Conservation (phyloP, 2,797 vertebrate species). For the Babyrousa celebensis region DNA sequence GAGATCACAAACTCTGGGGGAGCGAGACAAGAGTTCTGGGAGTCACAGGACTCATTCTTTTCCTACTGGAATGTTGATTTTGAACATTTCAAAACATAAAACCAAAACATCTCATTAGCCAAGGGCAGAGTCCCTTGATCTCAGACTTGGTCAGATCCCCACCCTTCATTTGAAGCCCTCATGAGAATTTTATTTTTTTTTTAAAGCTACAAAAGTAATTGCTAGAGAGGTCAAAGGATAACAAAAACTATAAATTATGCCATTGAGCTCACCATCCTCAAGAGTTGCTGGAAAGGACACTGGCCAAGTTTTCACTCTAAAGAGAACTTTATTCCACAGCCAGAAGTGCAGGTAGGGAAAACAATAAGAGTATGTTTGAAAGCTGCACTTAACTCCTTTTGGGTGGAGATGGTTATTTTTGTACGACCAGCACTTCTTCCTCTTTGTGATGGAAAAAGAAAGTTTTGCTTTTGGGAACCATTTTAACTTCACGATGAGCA, state of each 20-base stretch:
- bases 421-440: neutral
- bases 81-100: constrained; percentile 84
- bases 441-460: neutral
- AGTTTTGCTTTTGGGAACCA: neutral
- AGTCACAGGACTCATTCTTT: constrained; percentile 52
- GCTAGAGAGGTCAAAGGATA: constrained; percentile 82
- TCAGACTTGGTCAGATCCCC: constrained; percentile 74
- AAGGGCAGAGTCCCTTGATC: constrained; percentile 80
- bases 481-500: neutral
- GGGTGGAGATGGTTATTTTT: neutral
- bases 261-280: constrained; percentile 56
- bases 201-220: constrained; percentile 79
- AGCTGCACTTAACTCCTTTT: neutral
- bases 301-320: neutral
- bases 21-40: constrained; percentile 1
- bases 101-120: constrained; percentile 85
- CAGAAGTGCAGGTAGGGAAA: constrained; percentile 59
- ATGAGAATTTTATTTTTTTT: constrained; percentile 76
- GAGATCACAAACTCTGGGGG: neutral
- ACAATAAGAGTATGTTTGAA: neutral
- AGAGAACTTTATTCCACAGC: constrained; percentile 12
- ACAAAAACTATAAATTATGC: constrained; percentile 82
- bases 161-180: constrained; percentile 81
- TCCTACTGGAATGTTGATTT: constrained; percentile 76
- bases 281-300: constrained; percentile 31